phyloP scores from a whole-genome alignment of 2,113 vertebrate genomes.

The Lamprologus sp. region DNA sequence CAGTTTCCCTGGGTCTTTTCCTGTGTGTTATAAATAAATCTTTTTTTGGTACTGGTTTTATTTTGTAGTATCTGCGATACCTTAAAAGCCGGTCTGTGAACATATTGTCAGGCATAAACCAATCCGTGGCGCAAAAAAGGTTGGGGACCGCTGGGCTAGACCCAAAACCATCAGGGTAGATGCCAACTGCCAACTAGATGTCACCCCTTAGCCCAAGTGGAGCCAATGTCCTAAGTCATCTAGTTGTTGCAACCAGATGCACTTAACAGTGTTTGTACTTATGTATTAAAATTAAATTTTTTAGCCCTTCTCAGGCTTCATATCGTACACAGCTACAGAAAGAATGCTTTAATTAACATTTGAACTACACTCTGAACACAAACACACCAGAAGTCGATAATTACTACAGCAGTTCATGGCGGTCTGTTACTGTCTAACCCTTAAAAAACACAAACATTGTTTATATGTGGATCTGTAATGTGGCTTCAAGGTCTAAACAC shows the following conservation, averaged over 20 bases:
- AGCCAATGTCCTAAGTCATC: fast-evolving
- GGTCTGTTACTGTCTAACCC: background rate
- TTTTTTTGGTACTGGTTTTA: background rate
- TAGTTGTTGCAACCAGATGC: background rate
- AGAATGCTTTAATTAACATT: background rate
- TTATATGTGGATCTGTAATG: background rate
- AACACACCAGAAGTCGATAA: background rate
- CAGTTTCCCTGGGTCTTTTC: background rate
- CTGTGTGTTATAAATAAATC: background rate
- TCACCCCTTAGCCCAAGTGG: background rate
- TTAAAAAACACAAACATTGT: background rate
- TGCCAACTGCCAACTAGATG: background rate
- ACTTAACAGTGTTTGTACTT: fast-evolving
- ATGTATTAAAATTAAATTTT: background rate
- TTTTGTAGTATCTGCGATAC: background rate
- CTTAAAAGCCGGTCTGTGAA: background rate
- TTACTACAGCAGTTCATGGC: background rate
- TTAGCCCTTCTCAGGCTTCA: background rate
- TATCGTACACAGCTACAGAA: background rate
- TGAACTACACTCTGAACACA: background rate
- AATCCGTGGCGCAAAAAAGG: fast-evolving
- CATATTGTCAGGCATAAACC: background rate
- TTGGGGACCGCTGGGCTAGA: background rate
- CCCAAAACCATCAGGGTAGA: background rate
- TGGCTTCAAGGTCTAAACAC: background rate